Conservation (phyloP, 1,140 invertebrate species). For the Pararge aegeria region DNA sequence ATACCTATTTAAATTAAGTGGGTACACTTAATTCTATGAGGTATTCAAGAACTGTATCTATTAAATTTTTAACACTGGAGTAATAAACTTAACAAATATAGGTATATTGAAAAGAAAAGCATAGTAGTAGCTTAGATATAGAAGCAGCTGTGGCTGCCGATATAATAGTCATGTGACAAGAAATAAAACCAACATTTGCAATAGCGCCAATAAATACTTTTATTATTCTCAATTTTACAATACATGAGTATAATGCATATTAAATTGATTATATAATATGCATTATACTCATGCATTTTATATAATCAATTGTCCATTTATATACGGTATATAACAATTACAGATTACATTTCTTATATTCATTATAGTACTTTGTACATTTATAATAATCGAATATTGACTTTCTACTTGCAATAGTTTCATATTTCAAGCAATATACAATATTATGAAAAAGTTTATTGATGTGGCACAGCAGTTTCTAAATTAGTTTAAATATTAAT, state of each 20-base stretch:
- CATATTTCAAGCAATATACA: constrained; percentile 4
- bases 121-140: no score
- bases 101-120: no score
- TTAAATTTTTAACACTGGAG: no score
- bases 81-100: no score
- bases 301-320: no score
- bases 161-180: background rate
- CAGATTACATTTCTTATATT: constrained; percentile 17
- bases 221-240: constrained; percentile 15
- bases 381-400: constrained; percentile 1
- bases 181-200: background rate
- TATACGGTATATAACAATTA: background rate
- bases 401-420: background rate
- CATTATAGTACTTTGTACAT: constrained; percentile 5
- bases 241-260: background rate
- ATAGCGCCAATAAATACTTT: constrained; percentile 26
- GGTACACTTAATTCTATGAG: no score
- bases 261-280: background rate
- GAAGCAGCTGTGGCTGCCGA: no score
- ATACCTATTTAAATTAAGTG: no score
- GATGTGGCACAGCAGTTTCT: constrained; percentile 59
- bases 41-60: no score
- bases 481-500: background rate
- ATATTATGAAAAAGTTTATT: constrained; percentile 41
- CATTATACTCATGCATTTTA: no score